Evolutionary conservation across 2,113 vertebrate genomes (phyloP).

Genomic region (Festucalex cinctus): DNA sequence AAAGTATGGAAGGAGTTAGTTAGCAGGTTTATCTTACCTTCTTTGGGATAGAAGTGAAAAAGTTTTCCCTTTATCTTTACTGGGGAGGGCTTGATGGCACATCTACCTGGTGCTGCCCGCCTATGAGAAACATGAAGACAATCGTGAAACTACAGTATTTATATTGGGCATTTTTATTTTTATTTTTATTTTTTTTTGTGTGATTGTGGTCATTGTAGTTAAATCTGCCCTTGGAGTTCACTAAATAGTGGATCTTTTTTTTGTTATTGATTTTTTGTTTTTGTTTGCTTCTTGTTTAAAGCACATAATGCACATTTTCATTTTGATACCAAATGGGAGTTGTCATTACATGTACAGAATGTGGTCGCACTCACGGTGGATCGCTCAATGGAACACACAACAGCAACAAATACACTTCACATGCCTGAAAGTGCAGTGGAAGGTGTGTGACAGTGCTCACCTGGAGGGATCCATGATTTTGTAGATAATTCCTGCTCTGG

Average conservation of each 20-base stretch:
- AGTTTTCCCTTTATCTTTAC: constrained; percentile 76
- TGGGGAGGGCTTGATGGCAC: constrained; percentile 63
- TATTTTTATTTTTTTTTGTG: no score
- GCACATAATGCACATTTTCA: no score
- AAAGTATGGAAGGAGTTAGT: background rate
- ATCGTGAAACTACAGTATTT: background rate
- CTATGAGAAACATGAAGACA: constrained; percentile 41
- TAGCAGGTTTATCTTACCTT: constrained; percentile 56
- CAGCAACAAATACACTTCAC: background rate
- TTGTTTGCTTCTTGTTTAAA: background rate
- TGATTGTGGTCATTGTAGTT: no score
- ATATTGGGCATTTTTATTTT: background rate
- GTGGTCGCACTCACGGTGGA: background rate
- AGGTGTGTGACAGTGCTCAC: constrained; percentile 31
- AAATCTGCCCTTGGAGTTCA: background rate
- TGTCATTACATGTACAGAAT: background rate
- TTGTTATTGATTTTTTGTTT: background rate
- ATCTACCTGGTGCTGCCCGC: constrained; percentile 76
- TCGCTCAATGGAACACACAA: background rate
- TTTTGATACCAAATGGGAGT: background rate
- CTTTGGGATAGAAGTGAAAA: constrained; percentile 73
- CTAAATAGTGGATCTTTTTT: background rate
- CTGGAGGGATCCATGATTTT: constrained; percentile 80
- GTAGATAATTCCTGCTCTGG: constrained; percentile 72
- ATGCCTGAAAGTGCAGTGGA: background rate